Conservation (phyloP, 2,113 vertebrate species). For the Sphyrna mokarran region DNA sequence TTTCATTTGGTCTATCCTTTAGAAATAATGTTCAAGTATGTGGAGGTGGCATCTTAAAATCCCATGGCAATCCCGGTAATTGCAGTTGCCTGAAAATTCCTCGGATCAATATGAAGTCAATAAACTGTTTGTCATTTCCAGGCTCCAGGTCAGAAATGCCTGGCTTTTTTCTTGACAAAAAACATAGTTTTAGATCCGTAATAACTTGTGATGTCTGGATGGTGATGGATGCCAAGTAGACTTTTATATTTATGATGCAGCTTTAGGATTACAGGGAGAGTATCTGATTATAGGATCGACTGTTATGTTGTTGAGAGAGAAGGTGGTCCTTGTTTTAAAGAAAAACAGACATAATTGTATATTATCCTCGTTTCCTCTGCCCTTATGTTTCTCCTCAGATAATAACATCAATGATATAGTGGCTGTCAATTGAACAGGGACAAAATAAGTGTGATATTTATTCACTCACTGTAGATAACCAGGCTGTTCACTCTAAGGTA, state of each 20-base stretch:
- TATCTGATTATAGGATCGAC: background rate
- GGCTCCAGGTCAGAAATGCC: background rate
- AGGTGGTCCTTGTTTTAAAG: background rate
- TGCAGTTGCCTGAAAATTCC: background rate
- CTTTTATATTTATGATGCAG: background rate
- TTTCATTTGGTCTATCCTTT: background rate
- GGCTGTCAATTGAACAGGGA: slow-evolving; percentile 2
- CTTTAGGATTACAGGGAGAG: background rate
- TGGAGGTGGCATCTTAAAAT: background rate
- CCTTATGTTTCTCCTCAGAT: background rate
- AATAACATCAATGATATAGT: background rate
- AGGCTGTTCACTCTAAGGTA: background rate
- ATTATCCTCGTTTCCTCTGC: background rate
- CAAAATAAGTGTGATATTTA: background rate
- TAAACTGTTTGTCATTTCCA: background rate
- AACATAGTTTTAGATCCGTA: background rate
- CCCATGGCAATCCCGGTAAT: background rate
- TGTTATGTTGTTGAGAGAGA: background rate
- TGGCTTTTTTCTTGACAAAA: background rate
- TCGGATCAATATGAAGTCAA: background rate
- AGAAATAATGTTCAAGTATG: background rate
- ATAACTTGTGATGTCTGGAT: background rate
- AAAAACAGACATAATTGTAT: background rate
- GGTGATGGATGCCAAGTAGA: background rate
- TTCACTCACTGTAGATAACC: background rate